phyloP scores from a whole-genome alignment of 2,113 vertebrate genomes.

The Periophthalmodon schlosseri region DNA sequence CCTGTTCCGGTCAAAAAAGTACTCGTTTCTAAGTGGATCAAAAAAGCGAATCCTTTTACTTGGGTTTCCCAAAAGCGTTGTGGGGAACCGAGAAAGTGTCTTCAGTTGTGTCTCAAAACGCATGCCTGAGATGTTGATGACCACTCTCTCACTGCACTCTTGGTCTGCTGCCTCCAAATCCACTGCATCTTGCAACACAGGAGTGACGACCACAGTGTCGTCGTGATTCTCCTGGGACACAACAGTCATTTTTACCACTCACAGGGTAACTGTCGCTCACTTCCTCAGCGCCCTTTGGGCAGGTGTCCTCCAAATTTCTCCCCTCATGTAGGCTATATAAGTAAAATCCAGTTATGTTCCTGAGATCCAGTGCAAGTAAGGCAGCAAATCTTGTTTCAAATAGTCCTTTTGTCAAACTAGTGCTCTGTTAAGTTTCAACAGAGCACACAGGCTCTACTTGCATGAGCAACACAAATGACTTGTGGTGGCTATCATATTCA shows the following conservation, averaged over 20 bases:
- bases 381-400: conserved; percentile 40
- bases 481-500: conserved; percentile 72
- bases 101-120: conserved; percentile 92
- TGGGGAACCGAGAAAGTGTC: conserved; percentile 88
- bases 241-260: conserved; percentile 72
- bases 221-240: conserved; percentile 73
- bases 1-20: conserved; percentile 94
- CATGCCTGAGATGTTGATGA: conserved; percentile 94
- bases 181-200: conserved; percentile 55
- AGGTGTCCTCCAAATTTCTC: conserved; percentile 40
- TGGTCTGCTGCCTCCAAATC: conserved; percentile 68
- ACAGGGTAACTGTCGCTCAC: conserved; percentile 61
- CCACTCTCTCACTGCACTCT: conserved; percentile 85
- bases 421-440: conserved; percentile 56
- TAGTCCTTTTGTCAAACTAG: conserved; percentile 53
- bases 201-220: conserved; percentile 64
- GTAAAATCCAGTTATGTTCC: conserved; percentile 17
- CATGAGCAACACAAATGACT: conserved; percentile 52
- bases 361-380: conserved; percentile 3
- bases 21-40: conserved; percentile 89
- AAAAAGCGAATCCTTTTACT: conserved; percentile 90
- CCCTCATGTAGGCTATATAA: conserved; percentile 48
- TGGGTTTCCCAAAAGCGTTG: conserved; percentile 89
- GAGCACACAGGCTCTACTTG: conserved; percentile 62
- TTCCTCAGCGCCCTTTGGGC: conserved; percentile 53